phyloP scores from a whole-genome alignment of 2,797 vertebrate genomes.

The Protonibea diacanthus region DNA sequence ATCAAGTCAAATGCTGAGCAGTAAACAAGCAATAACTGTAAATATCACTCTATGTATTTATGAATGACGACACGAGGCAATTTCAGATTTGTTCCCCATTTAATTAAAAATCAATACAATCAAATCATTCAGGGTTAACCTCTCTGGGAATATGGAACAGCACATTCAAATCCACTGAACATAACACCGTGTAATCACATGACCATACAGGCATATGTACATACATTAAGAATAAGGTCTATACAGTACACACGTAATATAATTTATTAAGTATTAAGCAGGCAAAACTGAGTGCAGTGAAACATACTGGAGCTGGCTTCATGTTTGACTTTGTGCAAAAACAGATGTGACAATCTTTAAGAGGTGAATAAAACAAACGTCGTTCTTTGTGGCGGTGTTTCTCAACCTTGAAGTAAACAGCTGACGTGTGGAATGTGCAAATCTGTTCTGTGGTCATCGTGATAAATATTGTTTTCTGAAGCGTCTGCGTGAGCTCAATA shows the following conservation, averaged over 20 bases:
- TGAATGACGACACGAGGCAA: background rate
- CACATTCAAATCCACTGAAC: slow-evolving; percentile 56
- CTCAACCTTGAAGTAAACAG: slow-evolving; percentile 8
- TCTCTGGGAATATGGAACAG: slow-evolving; percentile 34
- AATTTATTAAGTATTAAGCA: slow-evolving; percentile 57
- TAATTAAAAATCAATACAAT: slow-evolving; percentile 75
- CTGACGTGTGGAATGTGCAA: slow-evolving; percentile 43
- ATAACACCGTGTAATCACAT: slow-evolving; percentile 55
- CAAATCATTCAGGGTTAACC: slow-evolving; percentile 42
- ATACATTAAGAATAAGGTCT: slow-evolving; percentile 41
- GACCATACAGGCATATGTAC: slow-evolving; percentile 41
- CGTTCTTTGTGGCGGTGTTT: background rate
- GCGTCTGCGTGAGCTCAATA: background rate
- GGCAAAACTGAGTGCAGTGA: slow-evolving; percentile 65
- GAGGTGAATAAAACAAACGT: slow-evolving; percentile 19
- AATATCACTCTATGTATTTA: background rate
- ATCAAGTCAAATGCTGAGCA: background rate
- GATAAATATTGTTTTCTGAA: background rate
- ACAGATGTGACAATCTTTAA: background rate
- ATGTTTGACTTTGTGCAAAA: slow-evolving; percentile 22
- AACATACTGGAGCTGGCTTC: slow-evolving; percentile 27
- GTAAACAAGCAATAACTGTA: background rate
- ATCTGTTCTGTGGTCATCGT: slow-evolving; percentile 6
- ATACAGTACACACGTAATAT: slow-evolving; percentile 56
- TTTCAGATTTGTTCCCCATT: slow-evolving; percentile 49